Evolutionary conservation across 2,797 vertebrate genomes (phyloP).

Genomic region (Clangula hyemalis): DNA sequence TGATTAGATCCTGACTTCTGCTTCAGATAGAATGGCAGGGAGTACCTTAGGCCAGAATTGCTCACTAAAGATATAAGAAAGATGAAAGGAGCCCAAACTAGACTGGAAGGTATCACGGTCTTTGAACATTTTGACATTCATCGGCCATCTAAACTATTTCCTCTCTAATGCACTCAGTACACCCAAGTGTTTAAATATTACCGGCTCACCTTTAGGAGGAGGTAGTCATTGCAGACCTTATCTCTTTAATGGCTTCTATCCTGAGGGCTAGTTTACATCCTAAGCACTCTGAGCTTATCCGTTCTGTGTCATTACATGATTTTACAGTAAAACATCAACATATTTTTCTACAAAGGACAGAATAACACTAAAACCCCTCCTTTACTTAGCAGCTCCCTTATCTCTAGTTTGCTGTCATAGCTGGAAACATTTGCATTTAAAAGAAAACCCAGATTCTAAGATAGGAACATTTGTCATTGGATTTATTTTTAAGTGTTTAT

Average conservation of each 20-base stretch:
- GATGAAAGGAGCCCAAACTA: background rate
- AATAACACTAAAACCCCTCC: background rate
- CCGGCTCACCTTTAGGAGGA: background rate
- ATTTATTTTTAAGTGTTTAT: conserved; percentile 12
- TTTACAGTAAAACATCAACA: background rate
- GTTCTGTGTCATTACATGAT: background rate
- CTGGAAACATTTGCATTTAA: conserved; percentile 49
- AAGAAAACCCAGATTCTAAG: conserved; percentile 30
- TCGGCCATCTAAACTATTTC: conserved; percentile 1
- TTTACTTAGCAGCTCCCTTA: background rate
- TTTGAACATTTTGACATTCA: background rate
- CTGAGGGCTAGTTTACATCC: background rate
- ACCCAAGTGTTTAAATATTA: background rate
- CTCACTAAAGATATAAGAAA: background rate
- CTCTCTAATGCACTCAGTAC: background rate
- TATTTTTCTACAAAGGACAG: background rate
- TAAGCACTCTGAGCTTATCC: background rate
- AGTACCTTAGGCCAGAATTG: background rate
- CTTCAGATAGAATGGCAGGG: background rate
- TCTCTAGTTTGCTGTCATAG: conserved; percentile 15
- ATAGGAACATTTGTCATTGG: conserved; percentile 1
- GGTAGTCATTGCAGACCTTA: background rate
- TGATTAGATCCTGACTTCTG: background rate
- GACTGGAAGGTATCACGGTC: background rate
- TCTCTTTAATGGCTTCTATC: background rate